phyloP scores from a whole-genome alignment of 2,797 vertebrate genomes.

The Notoglanidium macrostoma region DNA sequence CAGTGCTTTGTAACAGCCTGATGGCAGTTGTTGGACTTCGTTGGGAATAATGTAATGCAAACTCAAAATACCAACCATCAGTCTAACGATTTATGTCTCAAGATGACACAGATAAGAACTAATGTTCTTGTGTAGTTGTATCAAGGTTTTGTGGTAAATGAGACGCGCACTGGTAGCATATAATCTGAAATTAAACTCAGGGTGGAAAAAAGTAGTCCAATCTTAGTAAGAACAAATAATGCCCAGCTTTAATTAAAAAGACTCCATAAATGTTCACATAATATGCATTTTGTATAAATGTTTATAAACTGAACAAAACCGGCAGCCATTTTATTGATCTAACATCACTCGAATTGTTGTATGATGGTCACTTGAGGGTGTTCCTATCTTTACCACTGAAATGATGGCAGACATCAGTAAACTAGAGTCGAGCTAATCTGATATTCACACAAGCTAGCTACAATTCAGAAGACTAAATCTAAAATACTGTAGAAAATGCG shows the following conservation, averaged over 20 bases:
- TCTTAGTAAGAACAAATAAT: not conserved
- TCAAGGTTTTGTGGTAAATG: not conserved
- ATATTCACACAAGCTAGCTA: not conserved
- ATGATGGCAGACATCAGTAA: too few species aligned
- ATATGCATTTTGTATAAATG: not conserved
- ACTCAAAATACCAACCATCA: not conserved
- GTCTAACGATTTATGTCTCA: not conserved
- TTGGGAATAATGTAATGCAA: not conserved
- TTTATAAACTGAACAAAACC: not conserved
- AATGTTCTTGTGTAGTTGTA: not conserved
- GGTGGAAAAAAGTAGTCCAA: too few species aligned
- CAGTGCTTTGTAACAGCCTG: not conserved
- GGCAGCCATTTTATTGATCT: not conserved
- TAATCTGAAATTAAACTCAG: not conserved
- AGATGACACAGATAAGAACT: not conserved
- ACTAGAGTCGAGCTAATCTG: too few species aligned
- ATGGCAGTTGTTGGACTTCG: not conserved
- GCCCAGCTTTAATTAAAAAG: not conserved
- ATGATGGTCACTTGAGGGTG: not conserved
- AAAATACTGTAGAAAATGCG: not conserved
- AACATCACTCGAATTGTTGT: not conserved
- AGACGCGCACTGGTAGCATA: not conserved
- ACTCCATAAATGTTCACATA: not conserved
- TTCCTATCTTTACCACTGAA: not conserved
- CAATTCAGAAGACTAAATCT: not conserved